Evolutionary conservation across 2,888 invertebrate species (phyloP).

Genomic region (Harmothoe impar): DNA sequence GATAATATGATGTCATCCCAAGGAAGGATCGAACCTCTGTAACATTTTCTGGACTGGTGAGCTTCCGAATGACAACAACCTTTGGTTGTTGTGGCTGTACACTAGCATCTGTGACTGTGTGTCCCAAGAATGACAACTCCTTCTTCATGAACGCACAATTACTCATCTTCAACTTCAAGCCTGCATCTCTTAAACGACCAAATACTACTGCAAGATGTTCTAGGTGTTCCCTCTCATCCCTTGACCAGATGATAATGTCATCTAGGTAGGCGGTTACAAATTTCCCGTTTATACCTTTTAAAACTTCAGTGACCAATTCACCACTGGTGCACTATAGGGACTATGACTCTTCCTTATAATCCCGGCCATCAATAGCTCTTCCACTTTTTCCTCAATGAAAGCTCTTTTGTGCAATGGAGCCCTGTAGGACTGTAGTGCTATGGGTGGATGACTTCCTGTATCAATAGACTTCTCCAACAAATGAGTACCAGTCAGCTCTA

Average conservation of each 20-base stretch:
- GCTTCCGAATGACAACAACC: background rate
- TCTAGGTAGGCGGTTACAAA: background rate
- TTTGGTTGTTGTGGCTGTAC: background rate
- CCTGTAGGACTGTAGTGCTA: background rate
- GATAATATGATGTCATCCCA: no score
- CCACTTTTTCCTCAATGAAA: background rate
- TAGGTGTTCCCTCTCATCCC: background rate
- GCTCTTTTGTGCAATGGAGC: background rate
- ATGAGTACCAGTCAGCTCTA: background rate
- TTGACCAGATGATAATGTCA: background rate
- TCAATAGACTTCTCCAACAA: background rate
- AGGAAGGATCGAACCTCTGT: background rate
- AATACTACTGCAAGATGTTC: background rate
- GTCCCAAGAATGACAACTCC: background rate
- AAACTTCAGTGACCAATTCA: background rate
- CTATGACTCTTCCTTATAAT: background rate
- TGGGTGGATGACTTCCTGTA: background rate
- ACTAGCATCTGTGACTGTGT: background rate
- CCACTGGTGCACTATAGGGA: background rate
- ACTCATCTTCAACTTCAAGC: background rate
- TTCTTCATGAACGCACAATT: background rate
- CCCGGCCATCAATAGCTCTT: background rate
- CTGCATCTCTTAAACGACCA: background rate
- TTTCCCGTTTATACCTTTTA: background rate
- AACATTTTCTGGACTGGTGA: background rate